Evolutionary conservation across 2,888 invertebrate species (phyloP).

Genomic region (Nomada hirtipes): DNA sequence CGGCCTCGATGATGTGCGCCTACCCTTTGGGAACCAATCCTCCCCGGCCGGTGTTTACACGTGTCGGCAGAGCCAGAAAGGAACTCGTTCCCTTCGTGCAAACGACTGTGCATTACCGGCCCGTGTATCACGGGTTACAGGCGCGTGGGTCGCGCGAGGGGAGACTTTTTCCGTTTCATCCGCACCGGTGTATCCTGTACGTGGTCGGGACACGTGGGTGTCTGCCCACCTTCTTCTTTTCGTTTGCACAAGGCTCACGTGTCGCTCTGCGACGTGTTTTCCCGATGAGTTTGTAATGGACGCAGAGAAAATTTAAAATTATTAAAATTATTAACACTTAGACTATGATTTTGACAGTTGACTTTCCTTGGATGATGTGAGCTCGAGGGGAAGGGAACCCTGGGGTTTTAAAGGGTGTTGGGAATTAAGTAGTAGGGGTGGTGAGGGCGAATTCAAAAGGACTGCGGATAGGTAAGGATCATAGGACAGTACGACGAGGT

Average conservation of each 20-base stretch:
- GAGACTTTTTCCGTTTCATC: slow-evolving; percentile 60
- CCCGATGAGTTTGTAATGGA: slow-evolving; percentile 28
- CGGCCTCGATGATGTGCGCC: slow-evolving; percentile 57
- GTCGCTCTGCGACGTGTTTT: slow-evolving; percentile 29
- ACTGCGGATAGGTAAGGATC: too few relatives aligned
- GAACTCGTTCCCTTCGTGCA: slow-evolving; percentile 67
- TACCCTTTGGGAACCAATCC: slow-evolving; percentile 31
- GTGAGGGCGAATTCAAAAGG: too few relatives aligned
- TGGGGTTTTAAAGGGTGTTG: too few relatives aligned
- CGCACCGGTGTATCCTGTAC: slow-evolving; percentile 34
- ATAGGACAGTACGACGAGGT: too few relatives aligned
- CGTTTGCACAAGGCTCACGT: slow-evolving; percentile 6
- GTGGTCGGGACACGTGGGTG: slow-evolving; percentile 63
- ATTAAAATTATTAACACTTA: too few relatives aligned
- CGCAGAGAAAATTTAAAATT: too few relatives aligned
- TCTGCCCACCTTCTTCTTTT: slow-evolving; percentile 54
- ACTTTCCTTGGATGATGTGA: too few relatives aligned
- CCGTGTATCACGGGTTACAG: slow-evolving; percentile 57
- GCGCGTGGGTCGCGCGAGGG: slow-evolving; percentile 66
- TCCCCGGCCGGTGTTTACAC: slow-evolving; percentile 57
- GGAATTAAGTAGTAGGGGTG: too few relatives aligned
- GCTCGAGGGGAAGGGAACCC: too few relatives aligned
- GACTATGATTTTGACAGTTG: too few relatives aligned
- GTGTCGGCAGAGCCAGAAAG: slow-evolving; percentile 63
- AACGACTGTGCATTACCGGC: slow-evolving; percentile 71